A percentile compares a stretch with the other conserved stretches of the same genome.
phyloP scores from a whole-genome alignment of 2,113 vertebrate genomes.

The Lepus europaeus region DNA sequence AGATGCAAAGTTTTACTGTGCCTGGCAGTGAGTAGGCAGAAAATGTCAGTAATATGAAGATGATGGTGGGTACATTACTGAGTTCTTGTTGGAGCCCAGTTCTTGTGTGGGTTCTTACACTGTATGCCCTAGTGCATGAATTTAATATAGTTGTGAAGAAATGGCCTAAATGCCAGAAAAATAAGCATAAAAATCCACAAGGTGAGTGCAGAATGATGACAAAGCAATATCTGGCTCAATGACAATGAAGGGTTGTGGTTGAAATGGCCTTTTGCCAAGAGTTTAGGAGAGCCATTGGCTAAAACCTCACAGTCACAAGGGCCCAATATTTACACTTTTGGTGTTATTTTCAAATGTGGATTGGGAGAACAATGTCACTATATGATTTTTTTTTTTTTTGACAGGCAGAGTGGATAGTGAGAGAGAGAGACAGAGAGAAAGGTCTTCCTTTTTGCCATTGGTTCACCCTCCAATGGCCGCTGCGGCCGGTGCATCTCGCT shows the following conservation, averaged over 20 bases:
- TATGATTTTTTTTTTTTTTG: neutral
- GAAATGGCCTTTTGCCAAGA: neutral
- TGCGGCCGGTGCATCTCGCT: too few species aligned
- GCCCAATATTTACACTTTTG: neutral
- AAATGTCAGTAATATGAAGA: neutral
- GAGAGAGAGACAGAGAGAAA: too few species aligned
- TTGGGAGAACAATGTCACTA: neutral
- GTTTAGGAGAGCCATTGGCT: neutral
- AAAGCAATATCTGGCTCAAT: neutral
- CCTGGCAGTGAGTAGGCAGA: neutral
- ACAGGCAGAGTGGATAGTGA: too few species aligned
- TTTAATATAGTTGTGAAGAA: slow-evolving; percentile 19
- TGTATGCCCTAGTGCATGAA: neutral
- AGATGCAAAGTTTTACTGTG: neutral
- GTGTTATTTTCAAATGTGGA: neutral
- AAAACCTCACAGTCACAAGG: neutral
- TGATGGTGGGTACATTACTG: neutral
- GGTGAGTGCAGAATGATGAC: neutral
- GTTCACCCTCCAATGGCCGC: too few species aligned
- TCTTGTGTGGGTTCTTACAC: neutral
- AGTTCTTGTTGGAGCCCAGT: neutral
- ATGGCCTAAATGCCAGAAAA: neutral
- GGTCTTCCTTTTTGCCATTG: too few species aligned
- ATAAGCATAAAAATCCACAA: neutral
- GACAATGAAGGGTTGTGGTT: neutral